A percentile compares a stretch with the other conserved stretches of the same genome.
Conservation (phyloP, 2,113 vertebrate species). For the Cebus imitator region DNA sequence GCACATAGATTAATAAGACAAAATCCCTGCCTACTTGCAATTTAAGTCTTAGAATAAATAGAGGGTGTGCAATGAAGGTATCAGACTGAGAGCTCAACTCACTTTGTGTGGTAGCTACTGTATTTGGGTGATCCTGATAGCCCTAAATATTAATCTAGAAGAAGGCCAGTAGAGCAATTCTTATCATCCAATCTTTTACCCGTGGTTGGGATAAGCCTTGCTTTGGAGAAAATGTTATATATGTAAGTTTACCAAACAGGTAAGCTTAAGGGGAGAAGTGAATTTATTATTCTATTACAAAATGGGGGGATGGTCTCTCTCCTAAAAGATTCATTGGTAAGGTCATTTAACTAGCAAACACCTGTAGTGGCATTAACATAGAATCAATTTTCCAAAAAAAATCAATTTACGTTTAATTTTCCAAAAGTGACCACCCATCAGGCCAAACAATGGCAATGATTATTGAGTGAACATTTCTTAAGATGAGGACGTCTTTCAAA, state of each 20-base stretch:
- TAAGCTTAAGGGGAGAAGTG: background rate
- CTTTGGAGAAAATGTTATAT: constrained; percentile 30
- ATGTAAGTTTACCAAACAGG: background rate
- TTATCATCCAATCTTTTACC: background rate
- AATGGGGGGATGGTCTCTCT: background rate
- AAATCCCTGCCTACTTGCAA: background rate
- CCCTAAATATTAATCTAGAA: background rate
- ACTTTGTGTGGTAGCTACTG: background rate
- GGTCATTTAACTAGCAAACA: constrained; percentile 38
- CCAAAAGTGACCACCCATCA: constrained; percentile 7
- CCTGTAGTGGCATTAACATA: constrained; percentile 1
- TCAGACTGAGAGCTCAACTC: background rate
- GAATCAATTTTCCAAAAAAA: constrained; percentile 42
- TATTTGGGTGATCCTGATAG: background rate
- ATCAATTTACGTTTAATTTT: constrained; percentile 43
- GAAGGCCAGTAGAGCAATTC: background rate
- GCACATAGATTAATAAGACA: background rate
- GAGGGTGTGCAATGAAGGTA: background rate
- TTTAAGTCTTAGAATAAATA: background rate
- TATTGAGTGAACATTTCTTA: constrained; percentile 33
- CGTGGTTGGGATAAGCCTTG: background rate
- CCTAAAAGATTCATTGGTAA: constrained; percentile 37
- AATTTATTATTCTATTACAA: background rate
- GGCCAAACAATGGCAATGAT: background rate
- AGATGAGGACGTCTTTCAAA: constrained; percentile 24